These are phyloP conservation scores for Pitta sordida DNA, from an alignment of 2,113 vertebrate species.

Conservation along the genomic window DNA sequence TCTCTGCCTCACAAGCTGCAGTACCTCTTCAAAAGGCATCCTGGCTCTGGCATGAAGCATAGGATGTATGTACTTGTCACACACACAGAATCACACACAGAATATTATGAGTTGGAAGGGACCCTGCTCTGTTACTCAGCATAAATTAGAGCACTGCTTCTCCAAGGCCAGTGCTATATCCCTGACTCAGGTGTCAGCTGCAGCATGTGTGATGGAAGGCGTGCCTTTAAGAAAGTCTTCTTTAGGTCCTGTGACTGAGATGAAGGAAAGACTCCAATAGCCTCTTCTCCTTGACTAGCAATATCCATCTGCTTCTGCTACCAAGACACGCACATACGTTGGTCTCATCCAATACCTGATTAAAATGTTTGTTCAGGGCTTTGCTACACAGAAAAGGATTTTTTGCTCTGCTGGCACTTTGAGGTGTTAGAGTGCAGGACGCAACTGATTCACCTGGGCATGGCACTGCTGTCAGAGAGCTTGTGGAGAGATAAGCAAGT, in stretches of 20 bases:
- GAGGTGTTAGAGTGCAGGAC: background rate
- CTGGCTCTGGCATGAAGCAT: background rate
- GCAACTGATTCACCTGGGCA: background rate
- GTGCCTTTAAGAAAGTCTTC: background rate
- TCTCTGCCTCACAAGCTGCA: background rate
- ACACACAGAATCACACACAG: no score
- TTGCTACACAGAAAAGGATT: background rate
- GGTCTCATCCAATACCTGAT: background rate
- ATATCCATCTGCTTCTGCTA: background rate
- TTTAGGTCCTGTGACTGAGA: background rate
- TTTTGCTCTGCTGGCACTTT: background rate
- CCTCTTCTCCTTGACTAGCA: background rate
- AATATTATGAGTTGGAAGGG: no score
- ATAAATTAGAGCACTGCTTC: background rate
- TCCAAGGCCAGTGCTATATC: background rate
- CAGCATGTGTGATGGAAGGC: background rate
- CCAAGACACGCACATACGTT: rapidly evolving
- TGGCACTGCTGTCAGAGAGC: background rate
- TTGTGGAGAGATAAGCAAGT: rapidly evolving
- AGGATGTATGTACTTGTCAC: background rate
- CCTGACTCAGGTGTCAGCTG: background rate
- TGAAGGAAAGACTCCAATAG: background rate
- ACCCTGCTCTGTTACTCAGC: background rate
- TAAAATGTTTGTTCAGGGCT: background rate
- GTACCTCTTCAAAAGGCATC: background rate